Evolutionary conservation across 2,888 invertebrate species (phyloP), one percentile per base, ranked within the genome.

Genomic region (Polyommatus iphigenia): DNA sequence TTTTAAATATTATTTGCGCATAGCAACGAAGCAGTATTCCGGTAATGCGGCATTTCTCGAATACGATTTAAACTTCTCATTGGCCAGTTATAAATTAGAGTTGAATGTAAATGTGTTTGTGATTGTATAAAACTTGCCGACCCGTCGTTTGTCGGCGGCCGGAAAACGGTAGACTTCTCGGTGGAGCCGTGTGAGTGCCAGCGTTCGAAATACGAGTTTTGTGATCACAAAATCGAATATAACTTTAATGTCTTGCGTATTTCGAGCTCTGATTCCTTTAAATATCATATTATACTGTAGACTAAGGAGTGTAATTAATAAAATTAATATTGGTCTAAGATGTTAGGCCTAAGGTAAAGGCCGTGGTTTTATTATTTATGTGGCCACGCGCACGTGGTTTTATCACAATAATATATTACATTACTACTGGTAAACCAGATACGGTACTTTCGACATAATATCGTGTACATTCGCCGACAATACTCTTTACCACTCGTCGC

Each of bases 1-100:
- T 89, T 90, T 89, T 84, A 87, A 87, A 88, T 75, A 86, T 89
- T 79, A 89, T 91, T 92, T 90, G 90, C 89, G 73, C 85, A 85
- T 90, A 89, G 91, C 92, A 92, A 90, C 92, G 93, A 93, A 92
- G 83, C 91, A 91, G 90, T 92, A 91, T 91, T 91, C 87, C 85
- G 85, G 85, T 67, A 71, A 77, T 82, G 80, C 79, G 80, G 82
- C 82, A 81, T 82, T 81, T 80, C 73, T 80, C 77, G 82, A 77
- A 78, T 78, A 80, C 73, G 54, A 80, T 82, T 72, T 72, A 41
- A 72, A 50, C 20, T 54, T 82, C 84, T 82, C 76, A 79, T 79
- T 80, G 81, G 82, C 83, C 81, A 82, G 79, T 83, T 79, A 76
- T 86, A 85, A 85, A 80, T 41, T 75, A 75, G 83, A 84, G 85